Conservation (phyloP, 2,113 vertebrate species). For the Dunckerocampus dactyliophorus region DNA sequence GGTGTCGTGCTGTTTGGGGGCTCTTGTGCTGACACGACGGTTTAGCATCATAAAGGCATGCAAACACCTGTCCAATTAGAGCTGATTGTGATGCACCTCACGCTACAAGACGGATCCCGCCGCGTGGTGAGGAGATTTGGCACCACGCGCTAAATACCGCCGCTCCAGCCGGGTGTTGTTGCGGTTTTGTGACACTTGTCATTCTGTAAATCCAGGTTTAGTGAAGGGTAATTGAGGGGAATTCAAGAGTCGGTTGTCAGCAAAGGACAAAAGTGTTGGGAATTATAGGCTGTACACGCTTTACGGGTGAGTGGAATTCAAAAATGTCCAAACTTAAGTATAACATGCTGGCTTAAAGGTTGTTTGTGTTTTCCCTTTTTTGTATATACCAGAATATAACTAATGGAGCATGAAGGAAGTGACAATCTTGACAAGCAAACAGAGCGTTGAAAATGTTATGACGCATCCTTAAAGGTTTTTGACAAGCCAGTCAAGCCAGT, state of each 20-base stretch:
- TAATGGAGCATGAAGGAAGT: conserved; percentile 3
- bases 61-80: conserved; percentile 70
- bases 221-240: conserved; percentile 59
- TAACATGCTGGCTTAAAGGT: conserved; percentile 10
- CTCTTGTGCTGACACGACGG: conserved; percentile 51
- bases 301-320: conserved; percentile 29
- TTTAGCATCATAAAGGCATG: conserved; percentile 61
- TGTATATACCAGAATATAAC: conserved; percentile 10
- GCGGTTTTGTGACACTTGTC: conserved; percentile 62
- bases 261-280: conserved; percentile 36
- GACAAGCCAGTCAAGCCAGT: background rate
- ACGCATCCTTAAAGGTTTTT: background rate
- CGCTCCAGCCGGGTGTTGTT: conserved; percentile 47
- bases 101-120: conserved; percentile 53
- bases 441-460: conserved; percentile 6
- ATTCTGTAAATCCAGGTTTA: conserved; percentile 66
- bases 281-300: conserved; percentile 37
- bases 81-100: conserved; percentile 65
- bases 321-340: conserved; percentile 29
- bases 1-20: conserved; percentile 62
- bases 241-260: conserved; percentile 48
- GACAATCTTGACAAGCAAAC: conserved; percentile 12
- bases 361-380: background rate
- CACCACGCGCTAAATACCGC: conserved; percentile 50
- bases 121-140: conserved; percentile 55